Base-by-base conservation (phyloP, 2,113 vertebrate genomes). In the Malurus elegans region DNA sequence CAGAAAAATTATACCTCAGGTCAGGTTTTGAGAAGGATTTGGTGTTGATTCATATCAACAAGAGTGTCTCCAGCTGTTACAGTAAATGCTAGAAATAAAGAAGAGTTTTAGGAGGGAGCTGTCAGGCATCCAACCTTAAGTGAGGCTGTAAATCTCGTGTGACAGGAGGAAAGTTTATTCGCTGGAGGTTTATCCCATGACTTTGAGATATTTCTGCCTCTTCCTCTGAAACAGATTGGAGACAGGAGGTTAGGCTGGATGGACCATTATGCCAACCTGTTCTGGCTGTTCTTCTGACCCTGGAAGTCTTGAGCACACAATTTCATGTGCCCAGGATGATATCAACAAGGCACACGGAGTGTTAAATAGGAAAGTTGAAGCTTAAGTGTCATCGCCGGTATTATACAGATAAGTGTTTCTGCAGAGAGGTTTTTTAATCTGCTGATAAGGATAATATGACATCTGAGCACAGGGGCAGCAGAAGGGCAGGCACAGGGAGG, bases 341-440 rank as follows among this genome's bases (percentile, higher is more conserved):
- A 96, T 84, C 93, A 67, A 69, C 34, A 4, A 88, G 90, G 85
- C 88, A 71, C 86, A 71, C 50, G 88, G 90, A 94, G 90, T 95
- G 94, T 92, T 96, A 95, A 96, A 92, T 80, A 88, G 83, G 93
- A 90, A 88, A 93, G 95, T 65, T 92, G 88, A 92, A 88, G 94
- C 94, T 92, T 90, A 96, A 96, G 95, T 96, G 79, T 95, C 95
- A 90, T 97, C 94, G 74, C 90, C 86, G 82, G 90, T 82, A 91
- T 95, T 90, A 74, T 40, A 96, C 44, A 82, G 93, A 95, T 96
- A 91, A 96, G 91, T 95, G 82, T 91, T 94, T 94, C 78, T 92
- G 86, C 74, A 94, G 92, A 93, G 95, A 86, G 83, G 82, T 89
- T 95, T 91, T 85, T 73, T 88, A 95, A 95, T 86, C 58, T 96